Percentiles rank a stretch among this genome's conserved stretches.
Evolutionary conservation across 2,888 invertebrate species (phyloP).

Genomic region (Drosophila anceps): DNA sequence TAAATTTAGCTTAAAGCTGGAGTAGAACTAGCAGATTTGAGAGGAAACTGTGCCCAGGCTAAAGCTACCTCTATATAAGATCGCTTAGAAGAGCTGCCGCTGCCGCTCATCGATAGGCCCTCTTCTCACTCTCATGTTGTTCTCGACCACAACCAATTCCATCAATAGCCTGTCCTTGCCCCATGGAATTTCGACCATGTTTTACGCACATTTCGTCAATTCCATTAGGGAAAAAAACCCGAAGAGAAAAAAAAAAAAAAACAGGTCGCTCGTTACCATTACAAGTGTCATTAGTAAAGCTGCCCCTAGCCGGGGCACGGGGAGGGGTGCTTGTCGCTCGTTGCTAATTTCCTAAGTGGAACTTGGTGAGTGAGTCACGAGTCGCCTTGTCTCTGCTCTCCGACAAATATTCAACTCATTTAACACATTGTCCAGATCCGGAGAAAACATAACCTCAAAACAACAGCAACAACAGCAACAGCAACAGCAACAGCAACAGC

Average conservation of each 20-base stretch:
- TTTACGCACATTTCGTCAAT: conserved; percentile 31
- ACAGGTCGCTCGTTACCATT: conserved; percentile 47
- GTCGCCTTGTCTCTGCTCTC: conserved; percentile 2
- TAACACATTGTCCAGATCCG: conserved; percentile 74
- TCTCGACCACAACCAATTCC: conserved; percentile 1
- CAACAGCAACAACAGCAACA: conserved; percentile 25
- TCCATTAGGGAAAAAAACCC: conserved; percentile 16
- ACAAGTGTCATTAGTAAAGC: conserved; percentile 49
- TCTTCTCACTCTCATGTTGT: not conserved
- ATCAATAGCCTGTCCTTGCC: conserved; percentile 6
- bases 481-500: too few species aligned
- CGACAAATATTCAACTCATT: conserved; percentile 72
- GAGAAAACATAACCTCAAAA: conserved; percentile 62
- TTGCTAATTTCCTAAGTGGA: conserved; percentile 63
- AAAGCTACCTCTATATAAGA: too few species aligned
- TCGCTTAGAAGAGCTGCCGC: too few species aligned
- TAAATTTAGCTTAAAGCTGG: conserved; percentile 6
- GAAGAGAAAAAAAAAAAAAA: conserved; percentile 7
- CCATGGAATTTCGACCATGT: conserved; percentile 14
- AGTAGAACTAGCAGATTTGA: not conserved
- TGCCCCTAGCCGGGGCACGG: not conserved
- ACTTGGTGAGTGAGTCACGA: conserved; percentile 34
- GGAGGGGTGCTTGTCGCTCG: not conserved
- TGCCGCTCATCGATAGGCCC: too few species aligned
- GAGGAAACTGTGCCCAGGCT: not conserved